Conservation (phyloP, 2,797 vertebrate species). For the Falco concolor region DNA sequence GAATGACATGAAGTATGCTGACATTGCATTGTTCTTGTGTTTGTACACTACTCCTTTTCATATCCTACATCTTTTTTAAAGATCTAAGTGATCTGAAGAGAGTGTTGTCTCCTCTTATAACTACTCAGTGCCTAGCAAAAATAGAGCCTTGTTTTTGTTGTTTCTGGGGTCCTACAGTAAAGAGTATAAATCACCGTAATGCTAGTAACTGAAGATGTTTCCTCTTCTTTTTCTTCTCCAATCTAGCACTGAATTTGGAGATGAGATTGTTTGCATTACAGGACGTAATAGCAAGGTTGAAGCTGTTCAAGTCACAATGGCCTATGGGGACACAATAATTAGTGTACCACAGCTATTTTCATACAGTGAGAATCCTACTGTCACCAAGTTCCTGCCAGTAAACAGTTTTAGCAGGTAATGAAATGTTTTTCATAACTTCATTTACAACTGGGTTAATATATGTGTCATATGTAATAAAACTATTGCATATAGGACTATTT, state of each 20-base stretch:
- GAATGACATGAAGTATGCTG: background rate
- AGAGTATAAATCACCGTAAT: background rate
- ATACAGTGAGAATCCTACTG: slow-evolving; percentile 74
- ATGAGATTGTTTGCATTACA: slow-evolving; percentile 72
- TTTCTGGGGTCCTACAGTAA: background rate
- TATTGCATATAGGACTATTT: background rate
- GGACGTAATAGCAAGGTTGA: slow-evolving; percentile 58
- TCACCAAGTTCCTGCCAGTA: slow-evolving; percentile 70
- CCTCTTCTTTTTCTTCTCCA: background rate
- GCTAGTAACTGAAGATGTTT: background rate
- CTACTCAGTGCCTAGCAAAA: background rate
- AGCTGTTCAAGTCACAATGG: slow-evolving; percentile 39
- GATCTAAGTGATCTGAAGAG: background rate
- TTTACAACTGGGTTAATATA: background rate
- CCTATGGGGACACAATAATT: slow-evolving; percentile 54
- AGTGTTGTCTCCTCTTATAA: background rate
- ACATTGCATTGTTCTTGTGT: background rate
- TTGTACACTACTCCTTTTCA: background rate
- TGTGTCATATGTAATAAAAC: background rate
- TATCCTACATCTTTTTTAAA: background rate
- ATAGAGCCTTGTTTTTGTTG: background rate
- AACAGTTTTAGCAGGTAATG: slow-evolving; percentile 78
- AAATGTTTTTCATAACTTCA: background rate
- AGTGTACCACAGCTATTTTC: background rate
- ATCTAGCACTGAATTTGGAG: slow-evolving; percentile 72